These are phyloP conservation scores for Protosalanx chinensis DNA, from an alignment of 2,797 vertebrate genomes.

Conservation along the genomic window DNA sequence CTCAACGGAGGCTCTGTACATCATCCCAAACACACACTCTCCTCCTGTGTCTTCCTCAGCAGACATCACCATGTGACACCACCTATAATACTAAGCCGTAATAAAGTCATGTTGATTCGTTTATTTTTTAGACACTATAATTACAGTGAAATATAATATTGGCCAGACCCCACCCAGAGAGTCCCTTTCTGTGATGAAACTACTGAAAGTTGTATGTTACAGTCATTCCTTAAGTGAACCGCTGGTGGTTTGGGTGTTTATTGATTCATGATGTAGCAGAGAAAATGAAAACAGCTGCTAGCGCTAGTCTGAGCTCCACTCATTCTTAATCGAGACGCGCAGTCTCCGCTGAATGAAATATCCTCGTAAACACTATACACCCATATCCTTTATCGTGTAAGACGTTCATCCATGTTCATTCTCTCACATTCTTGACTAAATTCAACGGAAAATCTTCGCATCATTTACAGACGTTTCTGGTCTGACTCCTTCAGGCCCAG, in stretches of 20 bases:
- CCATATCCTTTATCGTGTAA: background rate
- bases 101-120: background rate
- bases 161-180: no score
- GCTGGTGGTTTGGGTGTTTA: background rate
- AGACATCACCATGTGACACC: background rate
- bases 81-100: background rate
- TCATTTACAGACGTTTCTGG: no score
- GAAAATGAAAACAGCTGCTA: background rate
- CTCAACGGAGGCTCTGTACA: background rate
- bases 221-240: no score
- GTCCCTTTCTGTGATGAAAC: no score
- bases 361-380: background rate
- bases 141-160: background rate
- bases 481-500: no score
- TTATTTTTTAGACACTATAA: background rate
- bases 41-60: background rate
- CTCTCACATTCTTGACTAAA: no score
- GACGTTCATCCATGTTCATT: no score
- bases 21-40: background rate
- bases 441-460: no score
- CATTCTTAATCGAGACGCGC: background rate
- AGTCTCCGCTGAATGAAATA: background rate
- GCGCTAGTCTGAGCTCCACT: background rate
- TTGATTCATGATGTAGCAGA: background rate
- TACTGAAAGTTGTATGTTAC: background rate